Conservation (phyloP, 1,140 invertebrate species). For the Lepidurus couesii region DNA sequence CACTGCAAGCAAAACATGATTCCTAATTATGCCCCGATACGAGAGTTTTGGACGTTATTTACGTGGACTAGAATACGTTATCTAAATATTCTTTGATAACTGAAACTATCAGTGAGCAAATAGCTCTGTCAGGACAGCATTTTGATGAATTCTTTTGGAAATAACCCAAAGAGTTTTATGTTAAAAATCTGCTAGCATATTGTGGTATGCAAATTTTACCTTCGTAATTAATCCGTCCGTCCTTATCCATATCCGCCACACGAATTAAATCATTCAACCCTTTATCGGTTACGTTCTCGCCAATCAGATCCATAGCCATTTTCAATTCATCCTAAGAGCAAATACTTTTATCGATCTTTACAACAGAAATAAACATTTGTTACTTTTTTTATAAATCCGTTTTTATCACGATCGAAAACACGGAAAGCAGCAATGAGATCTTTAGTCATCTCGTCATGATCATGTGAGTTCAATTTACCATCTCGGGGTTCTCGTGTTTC, state of each 20-base stretch:
- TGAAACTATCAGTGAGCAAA: background rate
- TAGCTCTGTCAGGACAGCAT: slow-evolving; percentile 28
- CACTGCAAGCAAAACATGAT: background rate
- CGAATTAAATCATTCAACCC: slow-evolving; percentile 64
- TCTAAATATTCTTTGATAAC: background rate
- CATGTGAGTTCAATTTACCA: slow-evolving; percentile 44
- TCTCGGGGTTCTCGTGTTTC: slow-evolving; percentile 33
- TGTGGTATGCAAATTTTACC: slow-evolving; percentile 47
- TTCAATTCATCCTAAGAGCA: slow-evolving; percentile 58
- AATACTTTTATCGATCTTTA: slow-evolving; percentile 9
- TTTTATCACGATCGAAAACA: slow-evolving; percentile 68
- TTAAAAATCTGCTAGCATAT: background rate
- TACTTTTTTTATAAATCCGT: slow-evolving; percentile 63
- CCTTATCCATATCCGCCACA: slow-evolving; percentile 65
- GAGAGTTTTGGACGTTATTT: background rate
- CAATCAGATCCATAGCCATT: slow-evolving; percentile 69
- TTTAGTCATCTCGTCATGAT: slow-evolving; percentile 55
- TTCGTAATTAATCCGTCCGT: slow-evolving; percentile 71
- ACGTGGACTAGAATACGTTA: background rate
- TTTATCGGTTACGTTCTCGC: slow-evolving; percentile 62
- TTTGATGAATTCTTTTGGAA: slow-evolving; percentile 31
- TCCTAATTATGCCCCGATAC: background rate
- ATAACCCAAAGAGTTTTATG: background rate
- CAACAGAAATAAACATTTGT: slow-evolving; percentile 27
- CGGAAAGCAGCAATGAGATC: slow-evolving; percentile 68